These are phyloP conservation scores for Aromia moschata DNA, from an alignment of 2,888 invertebrate species.

Conservation along the genomic window DNA sequence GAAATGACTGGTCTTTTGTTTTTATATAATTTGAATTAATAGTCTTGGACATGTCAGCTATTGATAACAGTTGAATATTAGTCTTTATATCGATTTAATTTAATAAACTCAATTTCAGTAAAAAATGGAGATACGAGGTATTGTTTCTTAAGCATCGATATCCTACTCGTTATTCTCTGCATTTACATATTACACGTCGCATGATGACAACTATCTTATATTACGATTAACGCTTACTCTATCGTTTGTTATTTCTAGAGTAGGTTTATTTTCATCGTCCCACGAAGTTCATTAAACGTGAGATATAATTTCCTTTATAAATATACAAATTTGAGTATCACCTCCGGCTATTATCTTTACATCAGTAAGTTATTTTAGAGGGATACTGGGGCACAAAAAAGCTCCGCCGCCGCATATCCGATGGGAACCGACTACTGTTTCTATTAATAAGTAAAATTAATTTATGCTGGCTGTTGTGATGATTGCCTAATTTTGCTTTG, in stretches of 20 bases:
- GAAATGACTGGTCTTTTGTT: too few relatives aligned
- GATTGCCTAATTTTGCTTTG: too few relatives aligned
- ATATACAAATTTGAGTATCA: conserved; percentile 16
- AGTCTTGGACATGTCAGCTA: too few relatives aligned
- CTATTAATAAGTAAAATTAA: neutral
- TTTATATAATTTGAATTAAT: too few relatives aligned
- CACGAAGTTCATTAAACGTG: conserved; percentile 22
- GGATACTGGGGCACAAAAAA: neutral
- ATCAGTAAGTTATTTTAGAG: conserved; percentile 9
- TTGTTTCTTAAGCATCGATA: too few relatives aligned
- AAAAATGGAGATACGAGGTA: too few relatives aligned
- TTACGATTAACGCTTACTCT: conserved; percentile 5
- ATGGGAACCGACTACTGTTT: neutral
- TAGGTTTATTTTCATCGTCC: conserved; percentile 25
- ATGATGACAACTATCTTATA: conserved; percentile 15
- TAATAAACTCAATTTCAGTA: too few relatives aligned
- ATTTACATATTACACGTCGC: too few relatives aligned
- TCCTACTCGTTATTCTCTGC: too few relatives aligned
- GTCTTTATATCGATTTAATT: too few relatives aligned
- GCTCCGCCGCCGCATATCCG: neutral
- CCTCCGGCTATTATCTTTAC: conserved; percentile 1
- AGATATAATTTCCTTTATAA: conserved; percentile 21
- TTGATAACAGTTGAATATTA: too few relatives aligned
- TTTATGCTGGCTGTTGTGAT: neutral
- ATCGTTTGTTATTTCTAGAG: conserved; percentile 24